A percentile compares a stretch with the other conserved stretches of the same genome.
These are phyloP conservation scores for Tenthredo mesomela DNA, from an alignment of 2,888 invertebrate species.

Conservation along the genomic window DNA sequence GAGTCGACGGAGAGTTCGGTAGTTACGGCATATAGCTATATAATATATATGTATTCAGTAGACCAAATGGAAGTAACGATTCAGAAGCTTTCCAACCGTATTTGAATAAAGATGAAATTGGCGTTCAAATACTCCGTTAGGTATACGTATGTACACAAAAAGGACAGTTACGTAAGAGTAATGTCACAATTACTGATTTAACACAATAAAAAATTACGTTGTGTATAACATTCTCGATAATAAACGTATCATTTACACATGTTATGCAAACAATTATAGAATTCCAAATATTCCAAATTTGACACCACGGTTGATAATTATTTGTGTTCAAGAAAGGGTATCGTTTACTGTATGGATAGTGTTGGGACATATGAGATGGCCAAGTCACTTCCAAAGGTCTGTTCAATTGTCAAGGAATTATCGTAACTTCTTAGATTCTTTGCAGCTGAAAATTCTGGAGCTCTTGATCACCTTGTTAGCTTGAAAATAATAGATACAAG, in stretches of 20 bases:
- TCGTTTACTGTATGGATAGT: no score
- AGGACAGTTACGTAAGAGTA: not conserved
- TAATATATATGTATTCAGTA: not conserved
- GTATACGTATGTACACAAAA: not conserved
- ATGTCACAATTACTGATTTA: not conserved
- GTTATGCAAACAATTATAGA: no score
- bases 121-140: not conserved
- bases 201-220: no score
- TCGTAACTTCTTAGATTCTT: slow-evolving; percentile 76
- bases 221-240: no score
- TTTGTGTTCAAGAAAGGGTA: no score
- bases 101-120: slow-evolving; percentile 25
- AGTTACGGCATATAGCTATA: not conserved
- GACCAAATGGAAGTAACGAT: slow-evolving; percentile 18
- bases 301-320: no score
- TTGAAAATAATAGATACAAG: slow-evolving; percentile 91
- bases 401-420: no score
- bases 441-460: slow-evolving; percentile 83
- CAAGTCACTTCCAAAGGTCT: no score
- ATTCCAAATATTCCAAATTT: no score
- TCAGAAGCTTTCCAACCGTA: not conserved
- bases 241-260: no score
- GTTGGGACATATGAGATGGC: no score
- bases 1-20: slow-evolving; percentile 30
- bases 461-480: slow-evolving; percentile 86